Evolutionary conservation across 1,140 invertebrate genomes (phyloP), one percentile per base, ranked within the genome.

Genomic region (Bombus confusus): DNA sequence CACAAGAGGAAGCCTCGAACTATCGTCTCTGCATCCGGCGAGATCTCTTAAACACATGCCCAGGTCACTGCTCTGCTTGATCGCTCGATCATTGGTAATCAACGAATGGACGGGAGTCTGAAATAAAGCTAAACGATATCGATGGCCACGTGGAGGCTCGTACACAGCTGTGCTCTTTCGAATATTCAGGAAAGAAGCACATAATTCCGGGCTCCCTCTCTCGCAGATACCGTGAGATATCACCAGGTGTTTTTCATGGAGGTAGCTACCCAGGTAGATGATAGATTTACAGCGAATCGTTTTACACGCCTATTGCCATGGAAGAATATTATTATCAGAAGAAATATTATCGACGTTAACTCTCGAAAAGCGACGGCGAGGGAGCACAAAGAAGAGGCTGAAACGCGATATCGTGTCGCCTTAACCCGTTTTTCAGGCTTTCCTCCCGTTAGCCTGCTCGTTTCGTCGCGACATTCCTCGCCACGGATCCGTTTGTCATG

Each of bases 221-320:
- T 22, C 59, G 57, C 85, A 91, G 92, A 93, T 92, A 92, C 88
- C 91, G 94, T 94, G 93, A 91, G 93, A 94, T 93, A 90, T 13
- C 81, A 83, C 93, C 93, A 94, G 94, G 93, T 94, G 94, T 87
- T 85, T 87, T 86, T 91, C 88, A 88, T 90, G 90, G 85, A 92
- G 90, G 92, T 90, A 91, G 90, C 90, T 59, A 69, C 31, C 75
- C 80, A 66, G 85, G 87, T 86, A 91, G 91, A 91, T 91, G 92
- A 92, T 94, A 94, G 94, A 95, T 95, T 95, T 95, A 95, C 93
- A 93, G 92, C 94, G 94, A 94, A 95, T 95, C 94, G 95, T 94
- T 95, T 95, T 95, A 95, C 93, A 95, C 94, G 93, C 93, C 93
- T 94, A 94, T 95, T 93, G 87, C 89, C 88, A n/a, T 15, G 86